These are phyloP conservation scores for Muscina levida DNA, from an alignment of 2,888 invertebrate genomes.

Conservation along the genomic window DNA sequence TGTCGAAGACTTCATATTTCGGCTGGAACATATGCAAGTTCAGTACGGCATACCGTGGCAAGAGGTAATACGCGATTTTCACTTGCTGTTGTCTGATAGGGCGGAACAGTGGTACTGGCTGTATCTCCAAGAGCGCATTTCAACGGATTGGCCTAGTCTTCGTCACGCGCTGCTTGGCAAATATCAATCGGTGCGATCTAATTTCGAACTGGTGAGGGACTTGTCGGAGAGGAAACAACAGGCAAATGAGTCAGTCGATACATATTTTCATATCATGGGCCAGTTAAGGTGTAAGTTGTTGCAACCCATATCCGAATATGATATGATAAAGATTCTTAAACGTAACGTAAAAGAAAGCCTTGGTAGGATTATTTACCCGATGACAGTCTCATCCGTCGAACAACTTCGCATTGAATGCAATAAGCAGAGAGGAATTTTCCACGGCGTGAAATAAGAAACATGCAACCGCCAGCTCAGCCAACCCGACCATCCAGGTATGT, in stretches of 20 bases:
- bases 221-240: slow-evolving; percentile 18
- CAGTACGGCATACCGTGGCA: slow-evolving; percentile 1
- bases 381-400: slow-evolving; percentile 15
- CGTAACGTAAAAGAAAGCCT: slow-evolving; percentile 15
- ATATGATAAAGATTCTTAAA: not conserved
- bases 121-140: not conserved
- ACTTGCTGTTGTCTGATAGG: not conserved
- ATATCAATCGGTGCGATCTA: not conserved
- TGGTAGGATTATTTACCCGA: slow-evolving; percentile 25
- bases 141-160: not conserved
- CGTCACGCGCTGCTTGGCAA: not conserved
- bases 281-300: too few species aligned
- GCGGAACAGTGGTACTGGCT: not conserved
- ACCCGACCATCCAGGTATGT: not conserved
- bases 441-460: not conserved
- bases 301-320: too few species aligned
- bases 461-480: not conserved
- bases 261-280: too few species aligned
- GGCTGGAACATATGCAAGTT: not conserved
- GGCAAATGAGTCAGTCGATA: too few species aligned
- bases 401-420: slow-evolving; percentile 11
- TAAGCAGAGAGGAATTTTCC: slow-evolving; percentile 26
- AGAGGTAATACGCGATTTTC: slow-evolving; percentile 5
- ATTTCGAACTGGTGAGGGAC: slow-evolving; percentile 25
- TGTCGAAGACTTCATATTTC: not conserved